These are phyloP conservation scores for Apocheima hispidaria DNA, from an alignment of 2,888 invertebrate genomes.

Conservation along the genomic window DNA sequence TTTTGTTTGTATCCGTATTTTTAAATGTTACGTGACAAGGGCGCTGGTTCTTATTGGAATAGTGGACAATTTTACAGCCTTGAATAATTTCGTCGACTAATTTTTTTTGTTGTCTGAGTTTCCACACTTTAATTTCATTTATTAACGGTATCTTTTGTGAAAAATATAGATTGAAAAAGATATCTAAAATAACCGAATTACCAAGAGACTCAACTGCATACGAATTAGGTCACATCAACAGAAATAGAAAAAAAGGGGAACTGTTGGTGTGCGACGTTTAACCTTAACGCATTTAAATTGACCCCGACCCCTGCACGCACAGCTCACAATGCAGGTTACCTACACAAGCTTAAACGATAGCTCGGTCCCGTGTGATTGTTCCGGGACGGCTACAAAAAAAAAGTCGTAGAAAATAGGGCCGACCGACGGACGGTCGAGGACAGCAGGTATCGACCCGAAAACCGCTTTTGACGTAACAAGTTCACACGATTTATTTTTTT, in stretches of 20 bases:
- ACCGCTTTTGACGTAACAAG: conserved; percentile 60
- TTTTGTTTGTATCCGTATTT: conserved; percentile 38
- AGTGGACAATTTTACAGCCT: conserved; percentile 21
- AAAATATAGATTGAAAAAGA: neutral
- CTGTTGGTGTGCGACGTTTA: conserved; percentile 32
- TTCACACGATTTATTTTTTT: conserved; percentile 66
- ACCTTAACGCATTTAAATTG: conserved; percentile 42
- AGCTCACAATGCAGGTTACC: conserved; percentile 41
- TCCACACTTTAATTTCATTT: no score
- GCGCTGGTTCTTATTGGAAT: conserved; percentile 10
- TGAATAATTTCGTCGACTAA: conserved; percentile 4
- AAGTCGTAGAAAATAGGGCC: conserved; percentile 62
- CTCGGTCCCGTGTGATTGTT: conserved; percentile 78
- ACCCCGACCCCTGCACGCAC: conserved; percentile 44
- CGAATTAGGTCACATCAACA: conserved; percentile 23
- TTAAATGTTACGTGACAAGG: conserved; percentile 29
- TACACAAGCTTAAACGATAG: conserved; percentile 41
- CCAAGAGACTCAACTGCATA: conserved; percentile 28
- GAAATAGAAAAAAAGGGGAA: conserved; percentile 30
- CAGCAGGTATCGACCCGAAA: conserved; percentile 75
- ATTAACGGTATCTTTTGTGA: neutral
- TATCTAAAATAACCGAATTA: neutral
- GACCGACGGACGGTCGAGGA: conserved; percentile 56
- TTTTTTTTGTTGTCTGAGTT: neutral
- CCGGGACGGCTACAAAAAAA: conserved; percentile 72